These are phyloP conservation scores for Gibbula magus DNA, from an alignment of 2,888 invertebrate genomes.

Conservation along the genomic window DNA sequence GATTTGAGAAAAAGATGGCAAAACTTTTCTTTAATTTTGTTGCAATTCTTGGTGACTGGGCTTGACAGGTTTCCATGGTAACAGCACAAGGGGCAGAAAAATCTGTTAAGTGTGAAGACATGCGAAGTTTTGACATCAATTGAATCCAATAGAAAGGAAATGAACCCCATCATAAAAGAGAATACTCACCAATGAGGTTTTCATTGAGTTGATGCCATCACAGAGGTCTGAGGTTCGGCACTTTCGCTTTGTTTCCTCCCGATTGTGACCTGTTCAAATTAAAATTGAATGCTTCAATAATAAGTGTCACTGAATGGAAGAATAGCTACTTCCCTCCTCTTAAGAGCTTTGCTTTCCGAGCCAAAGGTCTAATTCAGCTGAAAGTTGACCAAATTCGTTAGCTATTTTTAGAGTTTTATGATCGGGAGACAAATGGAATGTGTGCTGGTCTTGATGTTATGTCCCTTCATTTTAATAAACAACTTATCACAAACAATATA, in stretches of 20 bases:
- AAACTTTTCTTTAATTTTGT: conserved; percentile 41
- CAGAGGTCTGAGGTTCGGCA: conserved; percentile 26
- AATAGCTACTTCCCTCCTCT: conserved; percentile 24
- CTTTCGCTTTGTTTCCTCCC: conserved; percentile 38
- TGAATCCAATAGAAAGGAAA: conserved; percentile 45
- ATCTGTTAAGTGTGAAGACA: conserved; percentile 43
- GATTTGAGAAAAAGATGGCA: conserved; percentile 19
- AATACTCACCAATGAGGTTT: conserved; percentile 35
- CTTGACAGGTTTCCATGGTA: conserved; percentile 42
- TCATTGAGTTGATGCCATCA: conserved; percentile 29
- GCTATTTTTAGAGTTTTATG: not conserved
- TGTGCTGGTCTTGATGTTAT: not conserved
- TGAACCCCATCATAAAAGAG: conserved; percentile 43
- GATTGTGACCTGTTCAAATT: conserved; percentile 43
- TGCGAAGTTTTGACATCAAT: conserved; percentile 45
- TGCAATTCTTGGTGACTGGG: conserved; percentile 37
- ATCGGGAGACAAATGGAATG: not conserved
- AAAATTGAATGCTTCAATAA: conserved; percentile 44
- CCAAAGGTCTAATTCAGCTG: conserved; percentile 14
- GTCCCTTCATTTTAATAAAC: not conserved
- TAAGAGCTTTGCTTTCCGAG: conserved; percentile 20
- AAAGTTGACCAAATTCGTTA: not conserved
- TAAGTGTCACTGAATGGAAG: conserved; percentile 32
- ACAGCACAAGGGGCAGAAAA: conserved; percentile 43
- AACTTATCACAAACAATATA: not conserved